phyloP scores from a whole-genome alignment of 1,140 invertebrate species.

The Drosophila guanche region DNA sequence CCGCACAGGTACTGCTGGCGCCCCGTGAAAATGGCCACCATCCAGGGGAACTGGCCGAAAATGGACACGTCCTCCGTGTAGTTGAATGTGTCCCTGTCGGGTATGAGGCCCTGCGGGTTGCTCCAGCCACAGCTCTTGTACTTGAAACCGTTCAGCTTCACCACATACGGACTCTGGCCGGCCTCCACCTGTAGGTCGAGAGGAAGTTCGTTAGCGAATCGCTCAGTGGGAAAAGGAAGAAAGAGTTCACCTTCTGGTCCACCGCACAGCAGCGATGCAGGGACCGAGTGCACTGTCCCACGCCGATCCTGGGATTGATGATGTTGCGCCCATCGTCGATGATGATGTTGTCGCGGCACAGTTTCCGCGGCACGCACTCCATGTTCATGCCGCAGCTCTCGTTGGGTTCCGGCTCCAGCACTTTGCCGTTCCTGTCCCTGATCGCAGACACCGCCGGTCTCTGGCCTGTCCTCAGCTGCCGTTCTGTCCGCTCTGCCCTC shows the following conservation, averaged over 20 bases:
- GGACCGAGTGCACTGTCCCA: conserved; percentile 18
- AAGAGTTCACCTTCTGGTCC: conserved; percentile 35
- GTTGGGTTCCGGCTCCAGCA: conserved; percentile 35
- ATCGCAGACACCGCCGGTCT: too few species aligned
- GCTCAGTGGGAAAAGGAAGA: neutral
- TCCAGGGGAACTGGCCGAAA: conserved; percentile 90
- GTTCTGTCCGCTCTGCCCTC: neutral
- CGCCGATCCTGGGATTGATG: conserved; percentile 57
- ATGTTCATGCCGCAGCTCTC: conserved; percentile 58
- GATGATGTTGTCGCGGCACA: conserved; percentile 55
- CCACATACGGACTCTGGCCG: conserved; percentile 43
- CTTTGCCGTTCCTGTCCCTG: neutral
- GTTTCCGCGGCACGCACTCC: conserved; percentile 61
- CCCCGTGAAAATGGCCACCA: conserved; percentile 88
- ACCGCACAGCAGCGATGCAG: conserved; percentile 57
- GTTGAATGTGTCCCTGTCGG: conserved; percentile 87
- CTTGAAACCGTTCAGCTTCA: conserved; percentile 38
- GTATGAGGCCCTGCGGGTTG: conserved; percentile 88
- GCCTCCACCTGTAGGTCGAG: conserved; percentile 21
- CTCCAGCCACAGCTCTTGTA: conserved; percentile 87
- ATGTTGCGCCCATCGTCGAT: conserved; percentile 52
- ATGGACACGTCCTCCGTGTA: conserved; percentile 85
- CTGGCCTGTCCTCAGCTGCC: neutral
- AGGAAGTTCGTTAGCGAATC: too few species aligned
- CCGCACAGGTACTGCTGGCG: conserved; percentile 87